phyloP scores from a whole-genome alignment of 2,888 invertebrate genomes.

The Megalurothrips usitatus region DNA sequence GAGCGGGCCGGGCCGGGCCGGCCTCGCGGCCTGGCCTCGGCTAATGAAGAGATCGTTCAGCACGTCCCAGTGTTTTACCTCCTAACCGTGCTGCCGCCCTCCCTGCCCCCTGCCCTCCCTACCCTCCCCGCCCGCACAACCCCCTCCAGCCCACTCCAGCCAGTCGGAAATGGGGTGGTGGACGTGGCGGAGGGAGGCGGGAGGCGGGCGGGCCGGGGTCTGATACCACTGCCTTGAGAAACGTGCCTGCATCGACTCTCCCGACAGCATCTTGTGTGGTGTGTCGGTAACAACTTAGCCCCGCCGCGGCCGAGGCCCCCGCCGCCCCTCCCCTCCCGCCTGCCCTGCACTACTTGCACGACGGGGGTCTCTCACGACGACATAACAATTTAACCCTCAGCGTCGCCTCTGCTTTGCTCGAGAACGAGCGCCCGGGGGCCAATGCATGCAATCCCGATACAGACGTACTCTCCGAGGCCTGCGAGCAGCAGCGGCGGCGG shows the following conservation, averaged over 20 bases:
- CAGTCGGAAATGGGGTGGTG: background rate
- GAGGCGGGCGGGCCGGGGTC: no score
- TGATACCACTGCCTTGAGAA: no score
- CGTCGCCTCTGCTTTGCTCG: slow-evolving; percentile 3
- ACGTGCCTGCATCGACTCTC: no score
- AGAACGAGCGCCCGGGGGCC: slow-evolving; percentile 1
- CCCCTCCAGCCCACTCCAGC: no score
- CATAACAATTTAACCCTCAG: slow-evolving; percentile 17
- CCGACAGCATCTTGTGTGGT: no score
- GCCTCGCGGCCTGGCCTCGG: background rate
- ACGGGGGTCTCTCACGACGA: background rate
- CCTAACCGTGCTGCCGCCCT: background rate
- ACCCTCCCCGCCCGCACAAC: no score
- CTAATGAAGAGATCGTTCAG: background rate
- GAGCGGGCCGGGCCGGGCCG: background rate
- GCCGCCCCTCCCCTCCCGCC: background rate
- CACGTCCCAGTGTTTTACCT: background rate
- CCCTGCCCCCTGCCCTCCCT: background rate
- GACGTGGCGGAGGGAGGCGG: no score
- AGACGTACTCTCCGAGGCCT: background rate
- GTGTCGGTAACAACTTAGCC: no score
- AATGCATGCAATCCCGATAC: slow-evolving; percentile 20
- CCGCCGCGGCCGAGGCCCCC: background rate
- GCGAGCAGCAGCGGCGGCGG: background rate
- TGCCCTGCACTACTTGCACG: background rate